Evolutionary conservation across 2,888 invertebrate species (phyloP), one percentile per base, ranked within the genome.

Genomic region (Mystacides longicornis): DNA sequence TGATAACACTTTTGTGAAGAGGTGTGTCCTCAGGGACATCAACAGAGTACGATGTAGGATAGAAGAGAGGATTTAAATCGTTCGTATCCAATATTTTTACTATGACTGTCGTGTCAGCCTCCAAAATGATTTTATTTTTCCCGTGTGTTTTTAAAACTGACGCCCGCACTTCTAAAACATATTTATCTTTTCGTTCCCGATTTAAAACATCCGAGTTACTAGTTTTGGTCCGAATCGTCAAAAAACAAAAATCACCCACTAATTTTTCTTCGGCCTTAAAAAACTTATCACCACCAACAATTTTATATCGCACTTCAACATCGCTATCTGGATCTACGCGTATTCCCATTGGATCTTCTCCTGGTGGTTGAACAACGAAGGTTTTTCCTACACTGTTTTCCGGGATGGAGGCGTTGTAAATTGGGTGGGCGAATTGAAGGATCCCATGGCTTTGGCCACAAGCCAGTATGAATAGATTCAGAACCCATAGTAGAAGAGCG

Each of bases 181-280:
- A 96, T 57, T 81, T 77, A 67, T 93, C 92, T 63, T 86, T 86
- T 53, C 94, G 83, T 72, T 98, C 98, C 60, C 98, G 83, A 74
- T 98, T 98, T 58, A 98, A 77, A 62, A 94, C 92, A 65, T 91
- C 89, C 61, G 87, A 84, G 68, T 85, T 85, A 45, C 89, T 90
- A 57, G 94, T 90, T 68, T 92, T 83, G 62, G 93, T 94, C 65
- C 96, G 81, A 58, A 98, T 83, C 54, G 88, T 79, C 53, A 97
- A 79, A 73, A 98, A 98, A 70, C 92, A 93, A 76, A 96, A 95
- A 74, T 97, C 94, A 37, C 97, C 97, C 52, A 97, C 87, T 58
- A 84, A 76, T 58, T 87, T 81, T 64, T 91, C 88, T 69, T 96
- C 95, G 7, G 92, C 92, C 70, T 93, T 93, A 75, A 97, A 97